These are phyloP conservation scores for Taenioides sp. DNA, from an alignment of 2,797 vertebrate species.

Conservation along the genomic window DNA sequence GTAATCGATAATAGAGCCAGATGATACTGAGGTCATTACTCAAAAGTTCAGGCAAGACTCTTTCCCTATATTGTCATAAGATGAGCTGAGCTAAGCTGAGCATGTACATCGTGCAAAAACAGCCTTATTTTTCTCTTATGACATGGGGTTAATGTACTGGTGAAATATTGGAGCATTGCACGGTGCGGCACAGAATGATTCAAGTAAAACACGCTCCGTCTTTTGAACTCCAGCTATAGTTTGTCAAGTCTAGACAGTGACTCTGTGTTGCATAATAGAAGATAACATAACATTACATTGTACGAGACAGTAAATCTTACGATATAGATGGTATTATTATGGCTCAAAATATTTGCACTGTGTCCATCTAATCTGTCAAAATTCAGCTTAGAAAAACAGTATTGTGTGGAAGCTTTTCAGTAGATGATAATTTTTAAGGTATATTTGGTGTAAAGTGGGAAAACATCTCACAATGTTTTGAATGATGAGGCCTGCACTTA, in stretches of 20 bases:
- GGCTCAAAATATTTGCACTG: background rate
- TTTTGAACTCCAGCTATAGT: conserved; percentile 33
- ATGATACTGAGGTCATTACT: conserved; percentile 15
- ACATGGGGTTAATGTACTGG: conserved; percentile 41
- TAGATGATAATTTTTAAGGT: background rate
- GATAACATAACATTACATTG: background rate
- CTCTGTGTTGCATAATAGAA: conserved; percentile 37
- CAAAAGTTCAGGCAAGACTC: conserved; percentile 31
- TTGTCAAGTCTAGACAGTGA: conserved; percentile 35
- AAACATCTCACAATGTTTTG: no score
- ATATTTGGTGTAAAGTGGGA: no score
- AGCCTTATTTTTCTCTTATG: conserved; percentile 49
- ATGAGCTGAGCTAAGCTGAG: conserved; percentile 2
- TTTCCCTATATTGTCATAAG: conserved; percentile 14
- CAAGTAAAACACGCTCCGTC: conserved; percentile 31
- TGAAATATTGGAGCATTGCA: conserved; percentile 36
- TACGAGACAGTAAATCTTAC: background rate
- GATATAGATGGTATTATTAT: background rate
- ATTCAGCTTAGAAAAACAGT: background rate
- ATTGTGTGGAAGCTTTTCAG: background rate
- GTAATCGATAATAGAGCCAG: conserved; percentile 15
- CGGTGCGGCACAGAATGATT: conserved; percentile 17
- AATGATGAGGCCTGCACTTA: no score
- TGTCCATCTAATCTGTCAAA: background rate
- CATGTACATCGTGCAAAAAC: conserved; percentile 57